phyloP scores from a whole-genome alignment of 2,888 invertebrate species.

The Phyllotreta striolata region DNA sequence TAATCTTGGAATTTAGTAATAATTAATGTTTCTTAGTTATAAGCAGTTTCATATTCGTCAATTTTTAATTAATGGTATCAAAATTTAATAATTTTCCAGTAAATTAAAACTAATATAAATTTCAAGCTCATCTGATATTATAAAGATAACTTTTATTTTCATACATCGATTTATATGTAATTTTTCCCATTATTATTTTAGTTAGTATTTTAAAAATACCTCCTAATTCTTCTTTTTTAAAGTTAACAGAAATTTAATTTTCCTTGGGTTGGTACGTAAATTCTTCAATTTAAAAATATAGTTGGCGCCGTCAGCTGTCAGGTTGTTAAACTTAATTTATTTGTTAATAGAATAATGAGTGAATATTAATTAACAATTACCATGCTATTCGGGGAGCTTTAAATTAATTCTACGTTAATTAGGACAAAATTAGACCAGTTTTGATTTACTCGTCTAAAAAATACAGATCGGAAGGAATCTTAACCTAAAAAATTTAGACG shows the following conservation, averaged over 20 bases:
- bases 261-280: conserved; percentile 15
- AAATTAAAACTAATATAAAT: too few relatives aligned
- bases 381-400: conserved; percentile 7
- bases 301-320: conserved; percentile 46
- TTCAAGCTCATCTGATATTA: too few relatives aligned
- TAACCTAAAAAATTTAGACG: conserved; percentile 53
- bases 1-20: too few relatives aligned
- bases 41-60: too few relatives aligned
- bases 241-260: conserved; percentile 4
- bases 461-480: conserved; percentile 18
- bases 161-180: too few relatives aligned
- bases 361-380: conserved; percentile 30
- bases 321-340: conserved; percentile 44
- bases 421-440: background rate
- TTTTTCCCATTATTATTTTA: too few relatives aligned
- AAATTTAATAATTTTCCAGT: too few relatives aligned
- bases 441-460: background rate
- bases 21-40: too few relatives aligned
- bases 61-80: too few relatives aligned
- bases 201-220: too few relatives aligned
- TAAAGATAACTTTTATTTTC: background rate
- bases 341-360: conserved; percentile 33
- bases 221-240: background rate
- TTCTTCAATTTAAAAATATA: conserved; percentile 40
- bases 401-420: conserved; percentile 6